These are phyloP conservation scores for Rhopalosiphum nymphaeae DNA, from an alignment of 2,888 invertebrate species.

Conservation along the genomic window DNA sequence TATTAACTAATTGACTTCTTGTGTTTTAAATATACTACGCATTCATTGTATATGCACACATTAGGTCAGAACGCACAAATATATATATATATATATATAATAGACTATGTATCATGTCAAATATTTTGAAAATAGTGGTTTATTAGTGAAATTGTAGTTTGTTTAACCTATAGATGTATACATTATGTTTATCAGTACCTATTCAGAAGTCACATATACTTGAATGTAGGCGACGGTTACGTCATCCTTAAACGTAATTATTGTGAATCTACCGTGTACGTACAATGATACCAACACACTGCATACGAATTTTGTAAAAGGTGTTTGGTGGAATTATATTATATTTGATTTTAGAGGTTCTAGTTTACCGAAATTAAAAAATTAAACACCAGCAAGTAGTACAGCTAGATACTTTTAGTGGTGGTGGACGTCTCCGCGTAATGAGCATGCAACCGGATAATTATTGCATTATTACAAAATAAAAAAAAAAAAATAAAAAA, in stretches of 20 bases:
- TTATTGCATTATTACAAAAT: not conserved
- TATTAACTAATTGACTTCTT: not conserved
- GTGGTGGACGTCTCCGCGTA: not conserved
- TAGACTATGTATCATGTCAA: not conserved
- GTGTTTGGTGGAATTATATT: too few species aligned
- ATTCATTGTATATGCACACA: not conserved
- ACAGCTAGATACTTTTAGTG: not conserved
- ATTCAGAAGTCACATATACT: slow-evolving; percentile 25
- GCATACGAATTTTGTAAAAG: not conserved
- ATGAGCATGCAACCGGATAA: not conserved
- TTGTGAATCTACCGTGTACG: not conserved
- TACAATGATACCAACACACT: not conserved
- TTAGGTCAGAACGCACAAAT: not conserved
- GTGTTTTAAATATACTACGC: not conserved
- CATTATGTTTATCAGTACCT: not conserved
- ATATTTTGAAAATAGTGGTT: not conserved
- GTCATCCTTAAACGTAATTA: slow-evolving; percentile 8
- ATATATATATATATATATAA: slow-evolving; percentile 6
- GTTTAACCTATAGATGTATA: not conserved
- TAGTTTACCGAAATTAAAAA: not conserved
- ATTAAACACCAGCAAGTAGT: not conserved
- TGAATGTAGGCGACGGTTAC: not conserved
- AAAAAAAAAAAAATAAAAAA: not conserved
- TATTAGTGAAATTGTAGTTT: not conserved
- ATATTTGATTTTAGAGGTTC: not conserved